Percentiles rank a stretch among this genome's conserved stretches.
These are phyloP conservation scores for Oxycera nigricornis DNA, from an alignment of 2,888 invertebrate species.

Conservation along the genomic window DNA sequence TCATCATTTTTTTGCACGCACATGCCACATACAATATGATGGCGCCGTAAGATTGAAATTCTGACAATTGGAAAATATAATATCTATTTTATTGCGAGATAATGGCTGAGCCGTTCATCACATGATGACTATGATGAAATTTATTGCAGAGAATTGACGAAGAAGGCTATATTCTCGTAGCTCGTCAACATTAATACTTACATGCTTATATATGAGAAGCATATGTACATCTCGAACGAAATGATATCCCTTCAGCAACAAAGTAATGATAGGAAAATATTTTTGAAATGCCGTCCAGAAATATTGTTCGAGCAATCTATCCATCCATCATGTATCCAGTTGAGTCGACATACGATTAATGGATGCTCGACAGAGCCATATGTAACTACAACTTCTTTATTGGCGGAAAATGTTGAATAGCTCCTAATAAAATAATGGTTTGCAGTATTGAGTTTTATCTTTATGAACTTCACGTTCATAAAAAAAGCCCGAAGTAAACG, in stretches of 20 bases:
- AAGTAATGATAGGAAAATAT: background rate
- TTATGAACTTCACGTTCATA: background rate
- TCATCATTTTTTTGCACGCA: constrained; percentile 42
- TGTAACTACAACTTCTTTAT: constrained; percentile 25
- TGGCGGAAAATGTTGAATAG: constrained; percentile 16
- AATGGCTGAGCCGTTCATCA: constrained; percentile 17
- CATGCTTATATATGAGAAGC: background rate
- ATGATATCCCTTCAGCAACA: background rate
- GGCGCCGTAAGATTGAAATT: constrained; percentile 32
- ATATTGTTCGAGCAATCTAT: constrained; percentile 19
- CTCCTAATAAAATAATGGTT: constrained; percentile 27
- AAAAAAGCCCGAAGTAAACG: too few relatives aligned
- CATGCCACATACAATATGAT: constrained; percentile 31
- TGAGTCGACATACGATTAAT: constrained; percentile 38
- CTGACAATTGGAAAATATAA: constrained; percentile 8
- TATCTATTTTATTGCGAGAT: constrained; percentile 35
- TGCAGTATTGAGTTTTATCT: background rate
- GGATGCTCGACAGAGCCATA: constrained; percentile 34
- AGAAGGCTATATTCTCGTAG: constrained; percentile 7
- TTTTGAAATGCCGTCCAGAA: constrained; percentile 14
- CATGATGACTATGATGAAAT: constrained; percentile 1
- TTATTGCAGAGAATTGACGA: background rate
- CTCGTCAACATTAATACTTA: background rate
- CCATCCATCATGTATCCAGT: constrained; percentile 35
- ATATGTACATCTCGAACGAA: too few relatives aligned